Percentiles rank a stretch among this genome's conserved stretches.
phyloP scores from a whole-genome alignment of 2,113 vertebrate species.

The Sebastes schlegelii region DNA sequence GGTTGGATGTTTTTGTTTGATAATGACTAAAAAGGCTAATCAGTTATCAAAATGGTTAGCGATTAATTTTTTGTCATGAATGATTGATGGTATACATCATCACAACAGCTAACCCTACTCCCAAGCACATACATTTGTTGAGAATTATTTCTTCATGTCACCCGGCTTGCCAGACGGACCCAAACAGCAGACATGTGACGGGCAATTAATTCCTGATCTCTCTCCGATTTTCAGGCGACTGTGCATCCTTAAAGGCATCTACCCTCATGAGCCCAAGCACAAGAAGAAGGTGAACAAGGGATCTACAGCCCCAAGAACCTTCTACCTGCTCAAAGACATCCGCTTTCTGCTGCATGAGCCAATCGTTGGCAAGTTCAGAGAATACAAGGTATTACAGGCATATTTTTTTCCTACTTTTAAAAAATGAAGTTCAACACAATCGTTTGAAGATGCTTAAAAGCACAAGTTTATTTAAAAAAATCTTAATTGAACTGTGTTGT shows the following conservation, averaged over 20 bases:
- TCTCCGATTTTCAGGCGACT: conserved; percentile 85
- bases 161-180: background rate
- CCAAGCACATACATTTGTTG: background rate
- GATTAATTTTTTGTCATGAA: background rate
- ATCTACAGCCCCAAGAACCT: conserved; percentile 92
- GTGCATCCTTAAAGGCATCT: conserved; percentile 98
- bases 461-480: background rate
- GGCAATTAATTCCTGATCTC: background rate
- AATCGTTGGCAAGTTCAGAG: conserved; percentile 93
- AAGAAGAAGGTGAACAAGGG: conserved; percentile 99
- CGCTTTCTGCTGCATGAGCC: conserved; percentile 97
- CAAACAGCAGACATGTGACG: background rate
- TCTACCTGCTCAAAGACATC: conserved; percentile 97
- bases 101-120: background rate
- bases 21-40: background rate
- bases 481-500: background rate
- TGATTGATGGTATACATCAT: background rate
- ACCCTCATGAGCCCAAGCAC: conserved; percentile 96
- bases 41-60: background rate
- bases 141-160: background rate
- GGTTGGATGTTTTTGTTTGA: background rate
- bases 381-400: conserved; percentile 90
- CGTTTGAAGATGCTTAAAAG: background rate
- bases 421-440: background rate
- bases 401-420: background rate